Base-by-base conservation (phyloP, 2,797 vertebrate species). In the Pygocentrus nattereri region DNA sequence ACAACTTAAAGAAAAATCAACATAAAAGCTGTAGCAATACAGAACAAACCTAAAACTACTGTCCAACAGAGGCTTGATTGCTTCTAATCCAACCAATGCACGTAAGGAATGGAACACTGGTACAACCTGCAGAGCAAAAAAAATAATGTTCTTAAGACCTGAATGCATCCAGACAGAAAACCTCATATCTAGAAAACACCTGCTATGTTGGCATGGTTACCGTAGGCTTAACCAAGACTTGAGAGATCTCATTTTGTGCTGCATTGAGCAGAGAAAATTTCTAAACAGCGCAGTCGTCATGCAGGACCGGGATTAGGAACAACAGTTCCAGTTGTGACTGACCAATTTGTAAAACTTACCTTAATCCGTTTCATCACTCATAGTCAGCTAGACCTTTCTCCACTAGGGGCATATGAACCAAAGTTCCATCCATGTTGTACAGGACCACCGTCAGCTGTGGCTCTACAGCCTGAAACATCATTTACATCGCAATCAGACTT, bases 331-430 rank as follows among this genome's bases (percentile, higher is more conserved):
- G 54, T 56, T n/a, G 19, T 23, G 41, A 44, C 8, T 44, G 41
- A 10, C 41, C 10, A 44, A 56, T n/a, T 5, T 50, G 49, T 54
- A 56, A 56, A 21, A 56, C 59, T 62, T 62, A 15, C 25, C 25
- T 15, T n/a, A 67, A 1, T 38, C 62, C 52, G 2, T 50, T 30
- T n/a, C 25, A 15, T 87, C 91, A 95, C 4, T 95, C 94, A 2
- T 91, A 82, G 25, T 96, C 95, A 1, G 96, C 97, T 54, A 98
- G 93, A 59, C 97, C 96, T 76, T 92, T 92, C 87, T 89, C 90
- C 86, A 98, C 86, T 84, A 99, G 92, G 34, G 95, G 92, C 87
- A 92, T 90, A 30, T 98, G 95, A 69, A 98, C 88, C 25, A 94
- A 86, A 15, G 84, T 86, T 62, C 91, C 88, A 0, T 93, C 85